Conservation (phyloP, 1,140 invertebrate species). For the Papilio machaon region DNA sequence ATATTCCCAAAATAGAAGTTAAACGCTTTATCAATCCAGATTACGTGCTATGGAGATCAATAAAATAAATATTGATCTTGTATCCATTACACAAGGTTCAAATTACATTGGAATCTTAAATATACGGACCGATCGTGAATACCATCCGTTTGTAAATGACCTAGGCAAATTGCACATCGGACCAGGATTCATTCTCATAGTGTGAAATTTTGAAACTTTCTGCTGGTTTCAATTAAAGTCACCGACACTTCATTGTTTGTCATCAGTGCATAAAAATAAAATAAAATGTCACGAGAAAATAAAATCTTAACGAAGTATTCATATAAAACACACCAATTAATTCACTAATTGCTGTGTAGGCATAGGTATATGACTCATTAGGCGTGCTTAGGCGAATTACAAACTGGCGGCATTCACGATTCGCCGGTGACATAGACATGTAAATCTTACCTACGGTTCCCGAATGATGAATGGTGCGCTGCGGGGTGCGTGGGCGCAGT, state of each 20-base stretch:
- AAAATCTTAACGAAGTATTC: background rate
- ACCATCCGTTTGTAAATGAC: background rate
- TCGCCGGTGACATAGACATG: background rate
- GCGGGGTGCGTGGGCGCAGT: slow-evolving; percentile 39
- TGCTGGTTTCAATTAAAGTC: background rate
- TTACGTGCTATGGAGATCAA: background rate
- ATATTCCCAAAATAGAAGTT: slow-evolving; percentile 17
- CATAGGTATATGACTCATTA: background rate
- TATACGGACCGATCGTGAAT: background rate
- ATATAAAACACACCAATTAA: too few relatives aligned
- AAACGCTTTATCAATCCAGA: slow-evolving; percentile 31
- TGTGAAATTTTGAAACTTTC: background rate
- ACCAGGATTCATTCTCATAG: background rate
- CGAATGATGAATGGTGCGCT: slow-evolving; percentile 43
- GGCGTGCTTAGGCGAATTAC: background rate
- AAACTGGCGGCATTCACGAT: background rate
- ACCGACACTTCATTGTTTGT: background rate
- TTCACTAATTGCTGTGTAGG: too few relatives aligned
- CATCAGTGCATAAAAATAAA: background rate
- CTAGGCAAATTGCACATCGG: background rate
- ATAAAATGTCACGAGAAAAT: background rate
- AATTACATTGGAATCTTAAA: background rate
- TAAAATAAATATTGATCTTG: background rate
- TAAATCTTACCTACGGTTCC: background rate
- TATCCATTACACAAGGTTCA: background rate